Conservation (phyloP, 2,888 invertebrate species). For the Cyclophora punctaria region DNA sequence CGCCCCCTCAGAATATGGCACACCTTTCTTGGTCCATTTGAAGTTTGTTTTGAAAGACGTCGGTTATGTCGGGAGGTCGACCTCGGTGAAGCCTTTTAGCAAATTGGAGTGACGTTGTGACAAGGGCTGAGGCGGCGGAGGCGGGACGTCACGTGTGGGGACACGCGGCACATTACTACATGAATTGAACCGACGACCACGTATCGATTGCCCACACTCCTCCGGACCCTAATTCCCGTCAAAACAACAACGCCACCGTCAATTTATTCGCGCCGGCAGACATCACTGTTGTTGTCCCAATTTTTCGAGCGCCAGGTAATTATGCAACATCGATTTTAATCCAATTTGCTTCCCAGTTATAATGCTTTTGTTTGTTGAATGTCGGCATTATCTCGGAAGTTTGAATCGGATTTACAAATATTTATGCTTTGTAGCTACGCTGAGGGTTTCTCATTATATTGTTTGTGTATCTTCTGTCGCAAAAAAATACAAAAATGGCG, state of each 20-base stretch:
- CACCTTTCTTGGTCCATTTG: constrained; percentile 33
- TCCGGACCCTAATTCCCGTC: constrained; percentile 7
- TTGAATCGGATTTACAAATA: constrained; percentile 16
- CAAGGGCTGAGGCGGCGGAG: constrained; percentile 19
- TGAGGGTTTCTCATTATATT: background rate
- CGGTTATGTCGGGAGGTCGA: constrained; percentile 35
- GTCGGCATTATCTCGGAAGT: constrained; percentile 10
- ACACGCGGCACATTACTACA: constrained; percentile 21
- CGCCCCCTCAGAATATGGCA: constrained; percentile 25
- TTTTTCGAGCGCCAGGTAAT: constrained; percentile 8
- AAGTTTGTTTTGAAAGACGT: constrained; percentile 33
- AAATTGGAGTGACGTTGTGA: constrained; percentile 49
- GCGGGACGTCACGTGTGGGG: constrained; percentile 17
- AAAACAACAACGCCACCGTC: constrained; percentile 5
- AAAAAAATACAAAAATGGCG: background rate
- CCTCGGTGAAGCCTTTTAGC: constrained; percentile 49
- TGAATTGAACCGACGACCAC: constrained; percentile 22
- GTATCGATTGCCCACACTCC: constrained; percentile 15
- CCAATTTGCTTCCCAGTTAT: constrained; percentile 12
- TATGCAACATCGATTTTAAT: constrained; percentile 18
- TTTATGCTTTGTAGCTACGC: constrained; percentile 3
- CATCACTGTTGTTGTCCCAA: constrained; percentile 10
- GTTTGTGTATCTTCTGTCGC: too few relatives aligned
- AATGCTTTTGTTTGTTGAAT: constrained; percentile 12
- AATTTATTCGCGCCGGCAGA: constrained; percentile 1